These are phyloP conservation scores for Rhinolophus sinicus DNA, from an alignment of 2,113 vertebrate species.

Conservation along the genomic window DNA sequence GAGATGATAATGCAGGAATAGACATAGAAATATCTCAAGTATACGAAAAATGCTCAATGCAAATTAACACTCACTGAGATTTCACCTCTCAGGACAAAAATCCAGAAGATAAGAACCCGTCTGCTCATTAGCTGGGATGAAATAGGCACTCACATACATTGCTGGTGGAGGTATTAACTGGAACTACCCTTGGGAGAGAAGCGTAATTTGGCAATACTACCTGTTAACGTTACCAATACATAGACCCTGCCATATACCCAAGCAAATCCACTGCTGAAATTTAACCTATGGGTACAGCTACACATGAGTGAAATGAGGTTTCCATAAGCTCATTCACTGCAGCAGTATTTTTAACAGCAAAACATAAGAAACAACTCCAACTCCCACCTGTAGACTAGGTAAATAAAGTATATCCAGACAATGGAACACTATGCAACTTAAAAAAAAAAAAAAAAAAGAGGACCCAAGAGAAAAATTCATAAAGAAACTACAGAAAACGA, in stretches of 20 bases:
- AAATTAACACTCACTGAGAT: neutral
- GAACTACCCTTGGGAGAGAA: neutral
- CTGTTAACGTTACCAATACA: neutral
- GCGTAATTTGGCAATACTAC: neutral
- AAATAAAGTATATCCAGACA: neutral
- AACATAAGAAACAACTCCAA: neutral
- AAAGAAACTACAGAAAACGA: neutral
- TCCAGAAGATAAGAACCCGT: neutral
- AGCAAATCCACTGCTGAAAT: neutral
- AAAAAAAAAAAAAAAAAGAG: neutral
- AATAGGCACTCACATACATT: neutral
- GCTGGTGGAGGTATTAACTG: neutral
- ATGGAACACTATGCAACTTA: neutral
- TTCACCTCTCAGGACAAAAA: neutral
- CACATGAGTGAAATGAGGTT: neutral
- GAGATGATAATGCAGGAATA: neutral
- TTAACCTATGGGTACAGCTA: neutral
- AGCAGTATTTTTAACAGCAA: neutral
- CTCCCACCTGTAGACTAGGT: neutral
- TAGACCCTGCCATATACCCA: neutral
- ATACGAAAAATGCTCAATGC: neutral
- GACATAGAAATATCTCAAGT: neutral
- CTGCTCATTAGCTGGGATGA: neutral
- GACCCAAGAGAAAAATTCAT: conserved; percentile 34
- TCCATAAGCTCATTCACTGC: neutral